Conservation (phyloP, 37 sponge, comb jelly and placozoan genomes). For the Theonella swinhoei region DNA sequence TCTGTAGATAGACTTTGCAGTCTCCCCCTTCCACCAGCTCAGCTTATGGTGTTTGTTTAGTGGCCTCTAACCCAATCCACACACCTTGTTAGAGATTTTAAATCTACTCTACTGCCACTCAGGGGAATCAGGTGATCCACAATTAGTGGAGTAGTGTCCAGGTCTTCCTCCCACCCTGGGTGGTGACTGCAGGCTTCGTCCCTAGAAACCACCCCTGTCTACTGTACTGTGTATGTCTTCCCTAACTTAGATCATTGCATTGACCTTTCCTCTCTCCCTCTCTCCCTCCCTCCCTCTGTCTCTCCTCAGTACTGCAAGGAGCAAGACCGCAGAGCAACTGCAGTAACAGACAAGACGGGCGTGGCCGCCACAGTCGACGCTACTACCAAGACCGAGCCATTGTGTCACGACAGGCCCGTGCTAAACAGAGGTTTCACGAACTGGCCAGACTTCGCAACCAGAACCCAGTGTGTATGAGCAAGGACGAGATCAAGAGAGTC, state of each 20-base stretch:
- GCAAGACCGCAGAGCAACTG: neutral
- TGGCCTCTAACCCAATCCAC: no score
- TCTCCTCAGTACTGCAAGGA: neutral
- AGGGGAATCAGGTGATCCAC: no score
- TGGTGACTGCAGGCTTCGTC: no score
- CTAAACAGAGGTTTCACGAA: conserved; percentile 75
- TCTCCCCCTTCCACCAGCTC: no score
- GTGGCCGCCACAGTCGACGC: conserved; percentile 10
- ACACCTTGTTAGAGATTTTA: no score
- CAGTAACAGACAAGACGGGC: neutral
- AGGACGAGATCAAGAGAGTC: conserved; percentile 74
- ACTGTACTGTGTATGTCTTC: conserved; percentile 73
- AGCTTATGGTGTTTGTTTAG: no score
- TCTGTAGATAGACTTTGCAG: no score
- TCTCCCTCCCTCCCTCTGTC: neutral
- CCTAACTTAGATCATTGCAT: neutral
- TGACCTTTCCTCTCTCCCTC: no score
- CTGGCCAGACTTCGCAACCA: conserved; percentile 61
- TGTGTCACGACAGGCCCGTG: conserved; percentile 55
- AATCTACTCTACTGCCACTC: no score
- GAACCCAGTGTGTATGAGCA: conserved; percentile 66
- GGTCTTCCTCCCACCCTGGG: no score
- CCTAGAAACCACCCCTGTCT: conserved; percentile 14
- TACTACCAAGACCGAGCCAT: conserved; percentile 40
- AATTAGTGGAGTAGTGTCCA: no score